Evolutionary conservation across 2,113 vertebrate genomes (phyloP).

Genomic region (Elachura formosa): DNA sequence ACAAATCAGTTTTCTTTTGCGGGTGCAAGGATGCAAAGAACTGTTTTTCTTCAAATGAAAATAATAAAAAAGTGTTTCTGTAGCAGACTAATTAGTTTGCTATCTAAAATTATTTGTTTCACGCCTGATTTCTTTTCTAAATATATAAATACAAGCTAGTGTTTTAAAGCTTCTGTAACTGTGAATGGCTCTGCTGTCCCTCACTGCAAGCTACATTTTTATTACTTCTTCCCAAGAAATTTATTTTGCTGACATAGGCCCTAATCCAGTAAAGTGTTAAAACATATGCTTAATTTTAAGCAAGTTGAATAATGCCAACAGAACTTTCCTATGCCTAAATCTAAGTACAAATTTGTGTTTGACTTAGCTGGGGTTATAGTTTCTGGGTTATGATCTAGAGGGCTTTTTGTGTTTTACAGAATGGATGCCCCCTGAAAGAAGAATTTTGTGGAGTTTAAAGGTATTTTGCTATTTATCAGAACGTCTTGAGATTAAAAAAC

Average conservation of each 20-base stretch:
- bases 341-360: slow-evolving; percentile 10
- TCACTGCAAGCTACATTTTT: slow-evolving; percentile 30
- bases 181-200: slow-evolving; percentile 57
- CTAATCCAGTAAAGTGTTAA: slow-evolving; percentile 53
- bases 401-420: not conserved
- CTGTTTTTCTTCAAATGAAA: not conserved
- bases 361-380: not conserved
- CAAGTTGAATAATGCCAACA: not conserved
- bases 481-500: not conserved
- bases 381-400: not conserved
- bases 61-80: not conserved
- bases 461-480: not conserved
- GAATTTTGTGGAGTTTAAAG: not conserved
- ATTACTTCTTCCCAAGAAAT: slow-evolving; percentile 57
- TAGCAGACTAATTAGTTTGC: slow-evolving; percentile 23
- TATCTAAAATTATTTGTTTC: slow-evolving; percentile 55
- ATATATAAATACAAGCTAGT: slow-evolving; percentile 49
- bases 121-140: slow-evolving; percentile 46
- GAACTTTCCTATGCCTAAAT: slow-evolving; percentile 16
- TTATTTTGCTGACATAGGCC: slow-evolving; percentile 61
- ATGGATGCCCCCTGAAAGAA: not conserved
- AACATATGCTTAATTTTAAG: slow-evolving; percentile 54
- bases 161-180: slow-evolving; percentile 44
- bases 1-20: not conserved
- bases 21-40: not conserved